phyloP scores from a whole-genome alignment of 1,140 invertebrate genomes.

The Ceratosolen fusciceps region DNA sequence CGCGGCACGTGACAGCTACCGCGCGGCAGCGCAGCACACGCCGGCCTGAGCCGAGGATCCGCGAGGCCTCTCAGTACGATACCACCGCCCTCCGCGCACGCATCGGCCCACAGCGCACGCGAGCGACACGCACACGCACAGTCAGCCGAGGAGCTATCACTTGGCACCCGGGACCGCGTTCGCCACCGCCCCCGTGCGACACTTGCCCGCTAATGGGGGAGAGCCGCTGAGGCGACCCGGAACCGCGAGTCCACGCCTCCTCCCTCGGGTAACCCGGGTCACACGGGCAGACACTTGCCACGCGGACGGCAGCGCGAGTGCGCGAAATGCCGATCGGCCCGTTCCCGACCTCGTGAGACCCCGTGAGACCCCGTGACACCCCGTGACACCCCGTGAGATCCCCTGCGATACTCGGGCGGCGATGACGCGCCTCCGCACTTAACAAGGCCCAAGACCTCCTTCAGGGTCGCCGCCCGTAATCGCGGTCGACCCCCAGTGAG shows the following conservation, averaged over 20 bases:
- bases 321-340: constrained; percentile 39
- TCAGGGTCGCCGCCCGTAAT: not conserved
- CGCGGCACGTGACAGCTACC: constrained; percentile 72
- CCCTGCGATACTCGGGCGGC: constrained; percentile 8
- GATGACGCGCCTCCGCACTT: constrained; percentile 17
- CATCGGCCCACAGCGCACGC: constrained; percentile 57
- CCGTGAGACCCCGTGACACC: constrained; percentile 28
- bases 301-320: constrained; percentile 26
- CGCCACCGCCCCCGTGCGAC: constrained; percentile 29
- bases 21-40: constrained; percentile 54
- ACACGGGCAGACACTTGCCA: not conserved
- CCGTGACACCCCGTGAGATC: constrained; percentile 26
- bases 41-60: constrained; percentile 47
- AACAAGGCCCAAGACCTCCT: too few relatives aligned
- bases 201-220: constrained; percentile 13
- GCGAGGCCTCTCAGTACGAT: constrained; percentile 70
- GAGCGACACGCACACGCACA: constrained; percentile 47
- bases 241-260: not conserved
- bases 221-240: not conserved
- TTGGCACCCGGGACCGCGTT: constrained; percentile 5
- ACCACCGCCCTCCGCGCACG: constrained; percentile 70
- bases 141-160: not conserved
- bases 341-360: constrained; percentile 34
- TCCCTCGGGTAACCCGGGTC: not conserved
- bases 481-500: not conserved